phyloP scores from a whole-genome alignment of 2,888 invertebrate genomes.

The Lobophora halterata region DNA sequence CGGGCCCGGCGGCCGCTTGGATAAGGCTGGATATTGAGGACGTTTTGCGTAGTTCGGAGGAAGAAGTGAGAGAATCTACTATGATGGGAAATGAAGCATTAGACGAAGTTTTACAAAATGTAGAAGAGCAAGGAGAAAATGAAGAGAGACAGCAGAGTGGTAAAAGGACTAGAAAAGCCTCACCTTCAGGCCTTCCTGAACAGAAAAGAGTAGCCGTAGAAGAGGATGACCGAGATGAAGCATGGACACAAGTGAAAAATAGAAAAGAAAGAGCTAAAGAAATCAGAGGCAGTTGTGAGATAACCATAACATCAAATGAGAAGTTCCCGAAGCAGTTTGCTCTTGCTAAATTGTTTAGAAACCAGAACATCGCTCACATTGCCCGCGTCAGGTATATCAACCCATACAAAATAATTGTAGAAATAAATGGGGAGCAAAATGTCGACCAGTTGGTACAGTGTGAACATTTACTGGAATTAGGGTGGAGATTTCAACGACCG shows the following conservation, averaged over 20 bases:
- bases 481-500: background rate
- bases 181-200: too few relatives aligned
- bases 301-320: background rate
- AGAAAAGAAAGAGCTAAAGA: background rate
- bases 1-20: too few relatives aligned
- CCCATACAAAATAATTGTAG: background rate
- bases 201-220: too few relatives aligned
- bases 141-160: too few relatives aligned
- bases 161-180: too few relatives aligned
- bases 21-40: too few relatives aligned
- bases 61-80: too few relatives aligned
- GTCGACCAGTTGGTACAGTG: background rate
- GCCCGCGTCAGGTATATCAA: background rate
- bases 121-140: too few relatives aligned
- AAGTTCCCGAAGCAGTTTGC: background rate
- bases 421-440: background rate
- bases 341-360: constrained; percentile 6
- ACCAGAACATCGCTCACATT: background rate
- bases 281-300: background rate
- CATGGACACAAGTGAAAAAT: background rate
- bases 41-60: too few relatives aligned
- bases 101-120: too few relatives aligned
- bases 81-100: too few relatives aligned
- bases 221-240: background rate
- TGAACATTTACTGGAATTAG: background rate